phyloP scores from a whole-genome alignment of 2,113 vertebrate species.

The Thryonomys swinderianus region DNA sequence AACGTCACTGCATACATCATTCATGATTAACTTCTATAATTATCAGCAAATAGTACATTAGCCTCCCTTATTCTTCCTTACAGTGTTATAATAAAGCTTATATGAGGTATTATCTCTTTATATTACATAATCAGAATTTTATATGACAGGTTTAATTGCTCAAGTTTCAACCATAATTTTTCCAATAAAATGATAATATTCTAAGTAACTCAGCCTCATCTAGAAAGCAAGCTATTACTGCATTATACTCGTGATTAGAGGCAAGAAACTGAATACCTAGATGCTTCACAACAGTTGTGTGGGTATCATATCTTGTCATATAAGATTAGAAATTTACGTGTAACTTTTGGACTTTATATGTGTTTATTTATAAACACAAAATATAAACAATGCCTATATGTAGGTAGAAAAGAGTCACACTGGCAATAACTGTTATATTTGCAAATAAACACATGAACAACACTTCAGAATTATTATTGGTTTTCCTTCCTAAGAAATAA shows the following conservation, averaged over 20 bases:
- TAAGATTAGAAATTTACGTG: not conserved
- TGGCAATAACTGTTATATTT: not conserved
- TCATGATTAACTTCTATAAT: not conserved
- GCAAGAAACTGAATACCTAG: not conserved
- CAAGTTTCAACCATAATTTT: not conserved
- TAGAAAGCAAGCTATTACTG: not conserved
- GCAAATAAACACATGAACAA: not conserved
- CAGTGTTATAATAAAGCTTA: not conserved
- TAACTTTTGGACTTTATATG: not conserved
- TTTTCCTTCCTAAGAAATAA: not conserved
- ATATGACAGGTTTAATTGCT: not conserved
- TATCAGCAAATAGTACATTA: not conserved
- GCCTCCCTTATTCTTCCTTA: not conserved
- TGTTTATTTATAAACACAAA: not conserved
- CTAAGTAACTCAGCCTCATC: not conserved
- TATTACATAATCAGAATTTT: not conserved
- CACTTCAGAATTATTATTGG: not conserved
- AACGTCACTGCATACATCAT: not conserved
- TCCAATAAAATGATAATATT: not conserved
- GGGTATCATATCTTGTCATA: not conserved
- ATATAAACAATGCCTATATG: not conserved
- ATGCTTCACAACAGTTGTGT: not conserved
- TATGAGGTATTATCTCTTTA: not conserved
- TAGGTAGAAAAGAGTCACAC: not conserved
- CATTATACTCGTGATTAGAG: not conserved